Base-by-base conservation (phyloP, 2,113 vertebrate genomes). In the Mus pahari region DNA sequence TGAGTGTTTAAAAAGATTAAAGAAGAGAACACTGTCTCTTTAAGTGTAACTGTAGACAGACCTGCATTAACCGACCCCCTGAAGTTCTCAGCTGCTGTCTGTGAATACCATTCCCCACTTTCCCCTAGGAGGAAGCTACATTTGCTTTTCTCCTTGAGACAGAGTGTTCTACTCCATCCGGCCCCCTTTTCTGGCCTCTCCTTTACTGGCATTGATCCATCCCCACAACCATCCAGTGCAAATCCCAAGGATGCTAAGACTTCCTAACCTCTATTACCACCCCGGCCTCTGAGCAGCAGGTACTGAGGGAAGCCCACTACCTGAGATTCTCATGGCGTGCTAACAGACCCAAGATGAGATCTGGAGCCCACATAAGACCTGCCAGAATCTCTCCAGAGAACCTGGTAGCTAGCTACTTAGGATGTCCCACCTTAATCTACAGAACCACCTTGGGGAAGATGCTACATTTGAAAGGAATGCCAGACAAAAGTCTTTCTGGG, bases 361-460 rank as follows among this genome's bases (percentile, higher is more conserved):
- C 68, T 36, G 4, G 62, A 93, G 55, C 90, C 90, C 79, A 14
- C 26, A 7, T 78, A 20, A 50, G 17, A 90, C 92, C 87, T 89
- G 6, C 77, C 90, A 94, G 24, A 48, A n/a, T 68, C 45, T 71
- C 83, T 95, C 62, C 24, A 28, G 62, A 33, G 8, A 96, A 36
- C 62, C 66, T 0, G 0, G 26, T 19, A 77, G 91, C n/a, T 60
- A 77, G 53, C 82, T 82, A 22, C 92, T 90, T 28, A 13, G 31
- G 7, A 78, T 16, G 62, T 42, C 83, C 97, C 86, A 97, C 92
- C 97, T 97, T 97, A 98, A 97, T 96, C 98, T 96, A 93, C 22
- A 97, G 97, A 97, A 97, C 95, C 96, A 97, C 96, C 97, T 98
- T 98, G 96, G 96, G 98, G 74, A 96, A 96, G 93, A 97, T 16